Conservation (phyloP, 2,888 invertebrate species). For the Latrodectus elegans region DNA sequence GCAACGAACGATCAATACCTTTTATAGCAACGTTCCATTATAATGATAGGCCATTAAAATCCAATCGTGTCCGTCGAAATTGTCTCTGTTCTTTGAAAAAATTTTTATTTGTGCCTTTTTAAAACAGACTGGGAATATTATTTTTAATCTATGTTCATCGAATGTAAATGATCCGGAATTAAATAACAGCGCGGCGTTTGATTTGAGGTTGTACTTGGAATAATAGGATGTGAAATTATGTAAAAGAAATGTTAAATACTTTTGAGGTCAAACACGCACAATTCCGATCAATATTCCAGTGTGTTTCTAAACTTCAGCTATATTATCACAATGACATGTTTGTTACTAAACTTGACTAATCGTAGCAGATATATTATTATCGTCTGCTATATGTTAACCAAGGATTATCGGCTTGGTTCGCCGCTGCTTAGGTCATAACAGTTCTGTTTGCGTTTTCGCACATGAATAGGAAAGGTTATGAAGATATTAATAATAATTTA, state of each 20-base stretch:
- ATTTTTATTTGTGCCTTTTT: constrained; percentile 17
- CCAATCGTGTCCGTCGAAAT: constrained; percentile 29
- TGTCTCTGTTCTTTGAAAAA: constrained; percentile 37
- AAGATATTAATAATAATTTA: too few species aligned
- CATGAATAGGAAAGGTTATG: too few species aligned
- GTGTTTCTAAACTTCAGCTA: constrained; percentile 6
- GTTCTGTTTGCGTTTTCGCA: too few species aligned
- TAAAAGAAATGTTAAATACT: constrained; percentile 13
- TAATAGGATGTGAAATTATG: constrained; percentile 10
- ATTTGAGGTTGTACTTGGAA: constrained; percentile 19
- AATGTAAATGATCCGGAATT: constrained; percentile 1
- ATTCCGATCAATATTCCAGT: constrained; percentile 29
- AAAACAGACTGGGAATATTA: constrained; percentile 15
- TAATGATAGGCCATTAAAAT: constrained; percentile 53
- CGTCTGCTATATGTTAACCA: constrained; percentile 19
- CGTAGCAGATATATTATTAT: constrained; percentile 21
- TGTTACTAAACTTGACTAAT: neutral
- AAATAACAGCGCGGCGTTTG: constrained; percentile 24
- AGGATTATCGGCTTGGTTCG: too few species aligned
- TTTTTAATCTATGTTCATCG: neutral
- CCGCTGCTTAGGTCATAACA: too few species aligned
- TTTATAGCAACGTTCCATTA: constrained; percentile 10
- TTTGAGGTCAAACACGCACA: constrained; percentile 34
- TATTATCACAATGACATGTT: constrained; percentile 25
- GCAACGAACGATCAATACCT: constrained; percentile 14